Conservation (phyloP, 2,888 invertebrate genomes). For the Harmothoe impar region DNA sequence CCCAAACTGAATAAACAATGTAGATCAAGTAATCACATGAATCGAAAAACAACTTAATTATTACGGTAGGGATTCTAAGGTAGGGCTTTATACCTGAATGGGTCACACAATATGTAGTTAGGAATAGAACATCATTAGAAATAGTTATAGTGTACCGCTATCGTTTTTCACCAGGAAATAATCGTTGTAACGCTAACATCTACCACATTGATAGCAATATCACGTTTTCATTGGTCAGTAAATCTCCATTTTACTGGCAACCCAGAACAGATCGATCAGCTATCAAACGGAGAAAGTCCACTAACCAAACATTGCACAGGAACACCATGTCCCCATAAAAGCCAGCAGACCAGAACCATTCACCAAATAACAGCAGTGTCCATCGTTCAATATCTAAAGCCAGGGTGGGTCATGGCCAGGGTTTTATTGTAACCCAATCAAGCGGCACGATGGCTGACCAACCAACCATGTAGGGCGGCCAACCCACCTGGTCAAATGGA, state of each 20-base stretch:
- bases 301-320: conserved; percentile 6
- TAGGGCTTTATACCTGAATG: too few relatives aligned
- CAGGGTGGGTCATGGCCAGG: neutral
- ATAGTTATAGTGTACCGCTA: too few relatives aligned
- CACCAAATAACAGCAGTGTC: neutral
- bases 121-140: too few relatives aligned
- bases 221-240: neutral
- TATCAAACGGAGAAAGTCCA: neutral
- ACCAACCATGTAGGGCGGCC: neutral
- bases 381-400: neutral
- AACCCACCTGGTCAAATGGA: neutral
- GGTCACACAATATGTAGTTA: too few relatives aligned
- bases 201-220: neutral
- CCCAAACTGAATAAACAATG: too few relatives aligned
- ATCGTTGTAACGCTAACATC: neutral
- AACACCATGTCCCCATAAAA: conserved; percentile 6
- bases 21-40: too few relatives aligned
- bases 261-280: neutral
- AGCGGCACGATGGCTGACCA: neutral
- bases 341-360: neutral
- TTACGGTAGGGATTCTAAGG: too few relatives aligned
- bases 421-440: conserved; percentile 18
- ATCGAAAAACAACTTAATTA: too few relatives aligned
- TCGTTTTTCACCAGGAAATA: too few relatives aligned
- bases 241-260: neutral